Evolutionary conservation across 1,140 invertebrate genomes (phyloP).

Genomic region (Drosophila insularis): DNA sequence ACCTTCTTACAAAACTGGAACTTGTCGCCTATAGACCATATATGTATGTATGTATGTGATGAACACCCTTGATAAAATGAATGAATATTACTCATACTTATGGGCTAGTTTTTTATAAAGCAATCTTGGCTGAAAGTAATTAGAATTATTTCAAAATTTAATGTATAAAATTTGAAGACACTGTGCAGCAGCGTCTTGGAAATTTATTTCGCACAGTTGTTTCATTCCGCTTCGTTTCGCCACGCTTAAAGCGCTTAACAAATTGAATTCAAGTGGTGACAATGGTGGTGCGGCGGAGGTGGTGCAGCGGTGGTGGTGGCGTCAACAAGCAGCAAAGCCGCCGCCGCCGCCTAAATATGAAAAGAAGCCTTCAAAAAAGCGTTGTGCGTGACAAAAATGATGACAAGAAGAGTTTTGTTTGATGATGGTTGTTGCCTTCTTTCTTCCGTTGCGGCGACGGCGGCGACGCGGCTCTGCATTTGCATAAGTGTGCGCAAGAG

Average conservation of each 20-base stretch:
- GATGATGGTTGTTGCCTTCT: constrained; percentile 3
- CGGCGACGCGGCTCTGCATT: constrained; percentile 10
- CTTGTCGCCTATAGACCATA: background rate
- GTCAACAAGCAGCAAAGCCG: background rate
- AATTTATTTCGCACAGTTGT: constrained; percentile 22
- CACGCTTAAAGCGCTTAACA: constrained; percentile 54
- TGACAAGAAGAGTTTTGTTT: constrained; percentile 49
- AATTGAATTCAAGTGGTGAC: constrained; percentile 55
- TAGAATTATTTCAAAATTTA: background rate
- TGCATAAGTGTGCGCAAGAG: constrained; percentile 12
- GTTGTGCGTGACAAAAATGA: constrained; percentile 78
- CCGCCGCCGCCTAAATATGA: constrained; percentile 36
- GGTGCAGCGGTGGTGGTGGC: constrained; percentile 4
- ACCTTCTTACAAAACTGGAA: background rate
- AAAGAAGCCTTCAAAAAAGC: constrained; percentile 59
- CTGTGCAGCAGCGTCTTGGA: constrained; percentile 16
- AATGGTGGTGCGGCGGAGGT: background rate
- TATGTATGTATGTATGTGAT: too few species aligned
- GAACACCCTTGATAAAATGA: background rate
- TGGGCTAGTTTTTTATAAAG: too few species aligned
- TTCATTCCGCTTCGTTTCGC: constrained; percentile 56
- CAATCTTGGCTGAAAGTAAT: too few species aligned
- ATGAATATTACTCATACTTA: background rate
- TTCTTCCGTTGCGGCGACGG: constrained; percentile 10
- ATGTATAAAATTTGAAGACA: background rate